Evolutionary conservation across 2,797 vertebrate genomes (phyloP).

Genomic region (Notolabrus celidotus): DNA sequence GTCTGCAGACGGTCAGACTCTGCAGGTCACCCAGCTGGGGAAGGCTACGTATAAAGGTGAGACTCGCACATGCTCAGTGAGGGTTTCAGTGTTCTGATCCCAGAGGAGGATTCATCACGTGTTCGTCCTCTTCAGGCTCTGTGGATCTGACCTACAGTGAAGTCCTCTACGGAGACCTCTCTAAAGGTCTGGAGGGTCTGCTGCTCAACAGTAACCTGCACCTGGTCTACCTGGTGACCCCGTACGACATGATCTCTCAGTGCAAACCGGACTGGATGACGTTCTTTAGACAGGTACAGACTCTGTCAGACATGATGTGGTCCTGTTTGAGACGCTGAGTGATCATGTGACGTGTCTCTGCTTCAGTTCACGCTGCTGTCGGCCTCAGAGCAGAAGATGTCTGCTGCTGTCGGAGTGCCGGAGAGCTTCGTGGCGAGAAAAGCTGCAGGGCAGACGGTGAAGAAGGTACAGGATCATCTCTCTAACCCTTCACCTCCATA

Average conservation of each 20-base stretch:
- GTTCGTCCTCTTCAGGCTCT: constrained; percentile 85
- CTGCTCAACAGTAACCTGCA: constrained; percentile 93
- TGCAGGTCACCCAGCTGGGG: constrained; percentile 90
- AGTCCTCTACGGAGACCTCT: constrained; percentile 90
- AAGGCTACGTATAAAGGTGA: constrained; percentile 93
- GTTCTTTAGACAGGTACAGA: constrained; percentile 91
- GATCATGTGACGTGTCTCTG: background rate
- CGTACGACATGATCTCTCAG: constrained; percentile 89
- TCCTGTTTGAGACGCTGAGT: fast-evolving
- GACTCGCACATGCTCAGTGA: too few species aligned
- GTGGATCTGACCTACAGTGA: constrained; percentile 90
- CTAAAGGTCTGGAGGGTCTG: constrained; percentile 91
- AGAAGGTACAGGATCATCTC: constrained; percentile 82
- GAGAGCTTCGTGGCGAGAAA: constrained; percentile 93
- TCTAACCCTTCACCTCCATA: too few species aligned
- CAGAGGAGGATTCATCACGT: too few species aligned
- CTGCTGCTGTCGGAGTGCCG: constrained; percentile 87
- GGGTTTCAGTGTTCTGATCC: too few species aligned
- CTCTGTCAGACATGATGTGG: fast-evolving
- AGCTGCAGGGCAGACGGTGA: constrained; percentile 92
- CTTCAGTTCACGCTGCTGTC: constrained; percentile 90
- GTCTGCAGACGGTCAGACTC: constrained; percentile 35
- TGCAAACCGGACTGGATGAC: constrained; percentile 94
- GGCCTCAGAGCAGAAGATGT: constrained; percentile 91
- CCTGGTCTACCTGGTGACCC: constrained; percentile 93